phyloP scores from a whole-genome alignment of 2,797 vertebrate species.

The Microctenopoma stevenorrisi region DNA sequence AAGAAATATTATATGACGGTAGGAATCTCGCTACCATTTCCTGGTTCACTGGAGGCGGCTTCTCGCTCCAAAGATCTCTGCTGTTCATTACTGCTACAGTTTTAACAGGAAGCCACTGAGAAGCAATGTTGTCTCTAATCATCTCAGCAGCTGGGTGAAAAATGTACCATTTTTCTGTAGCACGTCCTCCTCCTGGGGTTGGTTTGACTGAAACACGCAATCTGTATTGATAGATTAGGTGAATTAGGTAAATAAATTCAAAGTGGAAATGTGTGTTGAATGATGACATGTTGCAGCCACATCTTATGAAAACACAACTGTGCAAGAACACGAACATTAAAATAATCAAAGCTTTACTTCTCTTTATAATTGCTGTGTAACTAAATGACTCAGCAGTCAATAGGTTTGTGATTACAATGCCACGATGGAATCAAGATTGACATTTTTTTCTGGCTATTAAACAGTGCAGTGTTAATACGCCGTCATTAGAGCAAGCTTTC shows the following conservation, averaged over 20 bases:
- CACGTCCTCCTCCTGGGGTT: slow-evolving; percentile 42
- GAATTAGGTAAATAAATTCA: background rate
- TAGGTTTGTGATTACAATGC: slow-evolving; percentile 32
- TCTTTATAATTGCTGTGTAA: slow-evolving; percentile 20
- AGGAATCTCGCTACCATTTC: slow-evolving; percentile 76
- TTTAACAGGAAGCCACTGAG: slow-evolving; percentile 61
- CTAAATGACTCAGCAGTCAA: slow-evolving; percentile 23
- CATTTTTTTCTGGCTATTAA: slow-evolving; percentile 54
- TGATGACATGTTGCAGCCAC: background rate
- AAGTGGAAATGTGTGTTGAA: background rate
- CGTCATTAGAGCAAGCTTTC: slow-evolving; percentile 60
- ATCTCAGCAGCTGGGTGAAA: slow-evolving; percentile 54
- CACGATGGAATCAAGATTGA: slow-evolving; percentile 35
- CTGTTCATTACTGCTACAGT: slow-evolving; percentile 71
- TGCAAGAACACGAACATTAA: slow-evolving; percentile 1
- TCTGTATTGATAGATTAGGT: slow-evolving; percentile 45
- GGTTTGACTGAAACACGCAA: slow-evolving; percentile 68
- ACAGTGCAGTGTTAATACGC: slow-evolving; percentile 48
- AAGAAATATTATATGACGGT: slow-evolving; percentile 74
- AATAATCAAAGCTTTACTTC: background rate
- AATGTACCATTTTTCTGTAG: slow-evolving; percentile 61
- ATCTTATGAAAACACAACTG: background rate
- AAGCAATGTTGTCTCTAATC: slow-evolving; percentile 63
- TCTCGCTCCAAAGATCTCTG: slow-evolving; percentile 60
- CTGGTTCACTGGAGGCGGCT: slow-evolving; percentile 72